Evolutionary conservation across 2,113 vertebrate species (phyloP), one percentile per base, ranked within the genome.

Genomic region (Tiliqua scincoides): DNA sequence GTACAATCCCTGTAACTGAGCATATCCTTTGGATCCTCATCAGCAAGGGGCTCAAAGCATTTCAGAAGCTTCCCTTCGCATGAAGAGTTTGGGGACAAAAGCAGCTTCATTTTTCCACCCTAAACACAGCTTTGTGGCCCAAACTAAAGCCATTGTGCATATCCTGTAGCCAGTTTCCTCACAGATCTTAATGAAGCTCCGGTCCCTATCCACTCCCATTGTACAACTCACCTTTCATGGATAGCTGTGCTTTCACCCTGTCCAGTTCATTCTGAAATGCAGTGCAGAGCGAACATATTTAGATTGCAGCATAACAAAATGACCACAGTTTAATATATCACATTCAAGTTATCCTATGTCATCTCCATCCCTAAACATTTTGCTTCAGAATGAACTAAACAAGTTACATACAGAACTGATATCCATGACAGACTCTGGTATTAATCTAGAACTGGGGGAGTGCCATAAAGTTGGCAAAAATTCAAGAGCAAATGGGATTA

Each of bases 201-300:
- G 15, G 70, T 3, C 3, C 2, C 30, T 59, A 12, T 21, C 20
- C 54, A 32, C 3, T 35, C 43, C 59, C 37, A 10, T 65, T 79
- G 63, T 79, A 43, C 57, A 91, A 94, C 96, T 95, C 93, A 99
- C 99, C 98, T 98, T 97, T 99, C 67, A 95, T 27, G 21, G 95
- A 97, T 48, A 99, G 95, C 81, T 97, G 95, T 8, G 89, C 98
- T 95, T 96, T 98, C 89, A 97, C 85, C 87, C 91, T 94, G 90
- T 97, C 97, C 85, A 99, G 92, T 91, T 99, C 98, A 95, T 99
- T 99, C 99, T 99, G 93, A 85, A 96, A 95, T 73, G 74, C 68
- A 93, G 85, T 30, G 90, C 10, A 93, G 30, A 90, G 73, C 23
- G 3, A 15, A 0, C n/a, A n/a, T n/a, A n/a, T 52, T 91, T 87